Evolutionary conservation across 2,113 vertebrate species (phyloP), one percentile per base, ranked within the genome.

Genomic region (Maccullochella peelii): DNA sequence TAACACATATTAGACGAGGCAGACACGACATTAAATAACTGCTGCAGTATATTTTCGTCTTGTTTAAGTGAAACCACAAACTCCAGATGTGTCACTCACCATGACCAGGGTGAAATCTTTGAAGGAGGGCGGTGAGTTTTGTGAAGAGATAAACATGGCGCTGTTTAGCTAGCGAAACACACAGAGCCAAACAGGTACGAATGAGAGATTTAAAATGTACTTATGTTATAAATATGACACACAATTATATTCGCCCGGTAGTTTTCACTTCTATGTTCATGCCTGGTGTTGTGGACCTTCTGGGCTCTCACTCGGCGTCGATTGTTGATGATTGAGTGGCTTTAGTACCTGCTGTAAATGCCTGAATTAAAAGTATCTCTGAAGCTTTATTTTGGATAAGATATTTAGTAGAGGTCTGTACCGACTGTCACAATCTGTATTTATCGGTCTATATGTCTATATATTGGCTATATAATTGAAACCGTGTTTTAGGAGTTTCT

Each of bases 21-120:
- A 54, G 49, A 2, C 7, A 9, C 1, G 9, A 4, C 15, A 75
- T 36, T 5, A 23, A 63, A 8, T 20, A 18, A 52, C 18, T 18
- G 18, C 8, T 8, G 5, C 21, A 23, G 36, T 38, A 5, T 38
- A 38, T 38, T 38, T 38, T 2, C 36, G 3, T 38, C 36, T 38
- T 38, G 36, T 38, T 5, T 6, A 38, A 52, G 52, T 76, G 57
- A 77, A 82, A 54, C n/a, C 6, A 73, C 33, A n/a, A 8, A 33
- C 38, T 57, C 73, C 14, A 47, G 55, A 33, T 54, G 36, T 38
- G 42, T 73, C 30, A 93, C 96, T 95, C 90, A 99, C 98, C 98
- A 97, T 91, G 18, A 99, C 92, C 12, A 99, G 94, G 4, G 96
- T 97, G 80, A 95, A 97, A 74, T 94, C 96, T 70, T 91, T 89